phyloP scores from a whole-genome alignment of 2,797 vertebrate species.

The Arvicola amphibius region DNA sequence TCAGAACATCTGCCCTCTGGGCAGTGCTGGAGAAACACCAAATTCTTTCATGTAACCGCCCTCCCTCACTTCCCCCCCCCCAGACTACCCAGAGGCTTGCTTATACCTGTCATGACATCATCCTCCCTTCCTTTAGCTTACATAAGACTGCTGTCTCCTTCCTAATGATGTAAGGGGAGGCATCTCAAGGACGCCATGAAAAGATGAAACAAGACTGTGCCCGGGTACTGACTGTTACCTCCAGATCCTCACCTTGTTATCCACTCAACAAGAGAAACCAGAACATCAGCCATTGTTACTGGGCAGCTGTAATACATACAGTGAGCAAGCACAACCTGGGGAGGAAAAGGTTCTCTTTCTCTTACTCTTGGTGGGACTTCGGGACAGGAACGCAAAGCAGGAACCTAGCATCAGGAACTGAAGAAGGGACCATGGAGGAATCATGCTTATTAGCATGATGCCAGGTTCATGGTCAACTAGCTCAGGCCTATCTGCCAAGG shows the following conservation, averaged over 20 bases:
- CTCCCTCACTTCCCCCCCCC: neutral
- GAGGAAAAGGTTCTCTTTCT: neutral
- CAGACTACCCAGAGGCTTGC: neutral
- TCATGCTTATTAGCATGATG: too few species aligned
- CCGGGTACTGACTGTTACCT: neutral
- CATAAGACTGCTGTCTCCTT: constrained; percentile 29
- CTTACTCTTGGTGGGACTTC: too few species aligned
- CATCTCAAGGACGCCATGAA: constrained; percentile 48
- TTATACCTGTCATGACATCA: constrained; percentile 52
- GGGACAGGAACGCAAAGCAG: neutral
- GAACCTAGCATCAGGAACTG: too few species aligned
- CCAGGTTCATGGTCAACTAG: neutral
- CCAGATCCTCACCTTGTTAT: neutral
- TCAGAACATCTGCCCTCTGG: constrained; percentile 1
- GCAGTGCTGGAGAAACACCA: neutral
- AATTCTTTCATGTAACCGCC: neutral
- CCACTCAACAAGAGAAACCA: neutral
- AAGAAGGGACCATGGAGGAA: neutral
- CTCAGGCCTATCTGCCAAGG: neutral
- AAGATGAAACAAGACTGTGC: constrained; percentile 26
- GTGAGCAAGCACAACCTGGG: too few species aligned
- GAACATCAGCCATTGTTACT: neutral
- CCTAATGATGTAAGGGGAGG: constrained; percentile 35
- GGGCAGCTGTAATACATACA: neutral
- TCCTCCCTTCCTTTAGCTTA: constrained; percentile 24